Evolutionary conservation across 2,888 invertebrate genomes (phyloP).

Genomic region (Ctenicera cuprea): DNA sequence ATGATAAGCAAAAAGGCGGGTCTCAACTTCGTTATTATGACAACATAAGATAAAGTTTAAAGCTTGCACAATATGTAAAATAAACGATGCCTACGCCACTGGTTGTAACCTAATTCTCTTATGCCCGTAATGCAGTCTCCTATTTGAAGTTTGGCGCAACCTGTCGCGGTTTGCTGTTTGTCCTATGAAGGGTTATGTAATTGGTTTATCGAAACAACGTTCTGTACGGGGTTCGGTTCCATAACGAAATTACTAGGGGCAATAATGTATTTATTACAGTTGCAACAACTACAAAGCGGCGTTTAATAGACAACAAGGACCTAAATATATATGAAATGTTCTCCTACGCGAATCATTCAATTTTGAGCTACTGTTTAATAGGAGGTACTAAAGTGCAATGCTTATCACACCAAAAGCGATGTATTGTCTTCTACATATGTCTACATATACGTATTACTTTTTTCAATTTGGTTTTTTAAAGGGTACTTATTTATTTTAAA

Average conservation of each 20-base stretch:
- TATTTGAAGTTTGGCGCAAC: constrained; percentile 61
- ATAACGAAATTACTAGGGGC: constrained; percentile 61
- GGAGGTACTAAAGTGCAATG: too few relatives aligned
- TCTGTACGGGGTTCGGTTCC: constrained; percentile 61
- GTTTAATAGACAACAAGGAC: constrained; percentile 37
- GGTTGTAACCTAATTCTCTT: constrained; percentile 49
- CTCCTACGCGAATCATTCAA: not conserved
- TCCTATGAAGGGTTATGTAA: constrained; percentile 65
- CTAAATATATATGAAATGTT: constrained; percentile 27
- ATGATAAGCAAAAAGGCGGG: too few relatives aligned
- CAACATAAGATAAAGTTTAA: too few relatives aligned
- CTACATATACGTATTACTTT: too few relatives aligned
- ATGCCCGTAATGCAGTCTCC: constrained; percentile 52
- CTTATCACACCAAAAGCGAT: too few relatives aligned
- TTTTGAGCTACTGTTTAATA: not conserved
- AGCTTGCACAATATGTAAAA: not conserved
- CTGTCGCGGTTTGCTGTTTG: constrained; percentile 64
- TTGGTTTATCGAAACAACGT: constrained; percentile 67
- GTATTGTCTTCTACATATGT: too few relatives aligned
- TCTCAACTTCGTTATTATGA: too few relatives aligned
- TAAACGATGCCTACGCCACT: not conserved
- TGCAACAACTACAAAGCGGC: constrained; percentile 52
- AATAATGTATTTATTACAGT: constrained; percentile 65
- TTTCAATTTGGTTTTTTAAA: too few relatives aligned
- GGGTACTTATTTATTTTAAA: too few relatives aligned